phyloP scores from a whole-genome alignment of 1,140 invertebrate genomes.

The Papilio xuthus region DNA sequence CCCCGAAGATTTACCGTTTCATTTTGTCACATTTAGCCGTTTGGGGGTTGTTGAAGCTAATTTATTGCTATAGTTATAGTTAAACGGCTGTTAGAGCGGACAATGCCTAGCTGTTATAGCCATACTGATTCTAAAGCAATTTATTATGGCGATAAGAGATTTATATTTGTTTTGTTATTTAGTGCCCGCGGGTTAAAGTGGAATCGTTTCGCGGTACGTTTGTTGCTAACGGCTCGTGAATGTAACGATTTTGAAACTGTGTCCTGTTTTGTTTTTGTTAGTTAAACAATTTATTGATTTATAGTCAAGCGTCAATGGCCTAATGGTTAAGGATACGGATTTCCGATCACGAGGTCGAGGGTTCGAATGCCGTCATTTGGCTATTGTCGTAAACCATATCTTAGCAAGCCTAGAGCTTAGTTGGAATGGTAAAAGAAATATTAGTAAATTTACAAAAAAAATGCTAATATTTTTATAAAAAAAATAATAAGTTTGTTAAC shows the following conservation, averaged over 20 bases:
- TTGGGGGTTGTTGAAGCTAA: constrained; percentile 42
- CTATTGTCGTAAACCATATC: no score
- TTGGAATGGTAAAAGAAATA: no score
- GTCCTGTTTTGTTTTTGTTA: not conserved
- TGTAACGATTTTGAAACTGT: not conserved
- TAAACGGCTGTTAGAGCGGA: constrained; percentile 40
- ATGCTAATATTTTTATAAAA: no score
- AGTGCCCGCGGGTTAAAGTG: not conserved
- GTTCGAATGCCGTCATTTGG: no score
- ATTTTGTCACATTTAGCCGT: constrained; percentile 43
- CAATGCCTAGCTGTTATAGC: constrained; percentile 11
- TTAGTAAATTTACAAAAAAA: no score
- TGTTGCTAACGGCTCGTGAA: constrained; percentile 6
- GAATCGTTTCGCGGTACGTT: not conserved
- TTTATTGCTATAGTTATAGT: constrained; percentile 49
- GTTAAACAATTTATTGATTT: not conserved
- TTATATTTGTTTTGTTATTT: constrained; percentile 22
- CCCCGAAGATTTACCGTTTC: no score
- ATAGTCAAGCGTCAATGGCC: no score
- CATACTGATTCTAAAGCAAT: constrained; percentile 21
- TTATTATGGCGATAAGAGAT: constrained; percentile 33
- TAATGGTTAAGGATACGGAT: no score
- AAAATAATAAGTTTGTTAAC: not conserved
- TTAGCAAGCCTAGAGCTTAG: no score
- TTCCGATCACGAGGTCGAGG: no score